Base-by-base conservation (phyloP, 2,888 invertebrate genomes). In the Nowickia ferox region DNA sequence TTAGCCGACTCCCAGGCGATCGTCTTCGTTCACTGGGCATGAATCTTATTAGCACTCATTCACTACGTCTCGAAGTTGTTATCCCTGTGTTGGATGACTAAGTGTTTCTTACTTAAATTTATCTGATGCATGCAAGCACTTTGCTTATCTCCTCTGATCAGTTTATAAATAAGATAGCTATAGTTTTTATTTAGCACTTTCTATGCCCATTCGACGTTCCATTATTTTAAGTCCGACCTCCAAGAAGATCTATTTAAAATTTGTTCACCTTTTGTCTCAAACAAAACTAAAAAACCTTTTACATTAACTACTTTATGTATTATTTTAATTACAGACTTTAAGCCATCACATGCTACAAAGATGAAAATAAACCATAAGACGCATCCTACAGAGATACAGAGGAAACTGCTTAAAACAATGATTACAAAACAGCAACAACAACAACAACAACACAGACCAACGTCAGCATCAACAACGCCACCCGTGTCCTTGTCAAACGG, bases 301-400 rank as follows among this genome's bases (percentile, higher is more conserved):
- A n/a, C n/a, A 30, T n/a, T 30, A 72, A 46, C 1, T 44, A 15
- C 48, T 75, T 71, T 51, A 15, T 68, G 48, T 46, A 13, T 57
- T 76, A 66, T 72, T 71, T 77, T 76, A 72, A 84, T 86, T 86
- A 22, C 71, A 86, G 86, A 83, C 79, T 46, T 63, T 61, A 15
- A 78, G 77, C 75, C 86, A 65, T 72, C 65, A 66, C 61, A 81
- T 81, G 84, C 72, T 68, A 42, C 65, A 76, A 61, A 80, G 83
- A 80, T 79, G 79, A 83, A 86, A 83, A 61, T 59, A 65, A 63
- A 75, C 48, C 71, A 53, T 22, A 69, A 71, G 71, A 76, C 71
- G 40, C 75, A 66, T 42, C 48, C 46, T 42, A 53, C 46, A 78
- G 69, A 69, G 55, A 40, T 57, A 44, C 59, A 80, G n/a, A 69